Percentiles rank a stretch among this genome's conserved stretches.
Evolutionary conservation across 2,888 invertebrate species (phyloP).

Genomic region (Aleiodes testaceus): DNA sequence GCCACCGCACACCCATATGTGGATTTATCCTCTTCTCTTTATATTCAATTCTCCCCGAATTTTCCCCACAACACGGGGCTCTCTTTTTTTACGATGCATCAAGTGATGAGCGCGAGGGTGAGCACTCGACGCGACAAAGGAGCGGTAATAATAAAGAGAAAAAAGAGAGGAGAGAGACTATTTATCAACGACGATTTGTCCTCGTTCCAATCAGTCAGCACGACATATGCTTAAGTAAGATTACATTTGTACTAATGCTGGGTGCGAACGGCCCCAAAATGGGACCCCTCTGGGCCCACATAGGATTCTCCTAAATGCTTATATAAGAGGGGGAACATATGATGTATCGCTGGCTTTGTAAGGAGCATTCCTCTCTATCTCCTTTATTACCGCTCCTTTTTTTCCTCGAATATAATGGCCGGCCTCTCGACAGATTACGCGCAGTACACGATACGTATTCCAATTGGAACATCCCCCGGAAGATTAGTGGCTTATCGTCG

Average conservation of each 20-base stretch:
- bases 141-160: constrained; percentile 22
- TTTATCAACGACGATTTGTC: constrained; percentile 64
- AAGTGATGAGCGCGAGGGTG: not conserved
- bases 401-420: constrained; percentile 62
- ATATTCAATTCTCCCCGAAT: constrained; percentile 51
- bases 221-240: constrained; percentile 72
- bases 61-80: constrained; percentile 55
- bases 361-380: constrained; percentile 27
- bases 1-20: constrained; percentile 61
- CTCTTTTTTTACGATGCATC: not conserved
- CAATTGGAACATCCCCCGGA: constrained; percentile 63
- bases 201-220: constrained; percentile 68
- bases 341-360: constrained; percentile 46
- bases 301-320: constrained; percentile 45
- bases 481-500: constrained; percentile 69
- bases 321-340: constrained; percentile 42
- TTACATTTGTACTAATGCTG: constrained; percentile 70
- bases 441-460: constrained; percentile 52
- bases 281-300: constrained; percentile 45
- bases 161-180: constrained; percentile 51
- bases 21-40: constrained; percentile 55
- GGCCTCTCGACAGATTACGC: constrained; percentile 68
- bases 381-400: constrained; percentile 49
- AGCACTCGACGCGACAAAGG: not conserved
- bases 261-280: constrained; percentile 40